Percentiles rank a stretch among this genome's conserved stretches.
phyloP scores from a whole-genome alignment of 64 coral and sea anemone species.

The Dendronephthya gigantea region DNA sequence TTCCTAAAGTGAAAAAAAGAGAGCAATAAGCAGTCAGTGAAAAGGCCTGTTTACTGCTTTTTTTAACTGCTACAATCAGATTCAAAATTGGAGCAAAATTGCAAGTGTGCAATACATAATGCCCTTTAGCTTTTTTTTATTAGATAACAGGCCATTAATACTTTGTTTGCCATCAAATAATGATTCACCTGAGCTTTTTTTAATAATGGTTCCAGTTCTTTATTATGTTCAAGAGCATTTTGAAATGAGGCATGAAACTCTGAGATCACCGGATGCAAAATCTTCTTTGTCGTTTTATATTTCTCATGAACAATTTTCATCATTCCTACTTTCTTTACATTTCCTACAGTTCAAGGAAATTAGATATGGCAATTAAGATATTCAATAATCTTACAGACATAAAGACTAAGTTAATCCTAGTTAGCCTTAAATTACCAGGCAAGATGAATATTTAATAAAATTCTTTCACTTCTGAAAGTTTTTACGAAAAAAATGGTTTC shows the following conservation, averaged over 20 bases:
- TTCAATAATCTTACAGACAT: too few species aligned
- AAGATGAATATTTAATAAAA: too few species aligned
- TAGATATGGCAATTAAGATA: too few species aligned
- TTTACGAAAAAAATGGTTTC: neutral
- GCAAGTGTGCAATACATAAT: too few species aligned
- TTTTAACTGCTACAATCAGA: neutral
- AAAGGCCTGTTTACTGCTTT: neutral
- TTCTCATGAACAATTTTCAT: conserved; percentile 98
- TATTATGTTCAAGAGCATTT: conserved; percentile 72
- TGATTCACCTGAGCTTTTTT: conserved; percentile 77
- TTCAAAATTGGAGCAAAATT: too few species aligned
- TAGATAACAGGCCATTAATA: too few species aligned
- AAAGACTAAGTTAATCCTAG: too few species aligned
- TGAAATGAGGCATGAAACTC: conserved; percentile 81
- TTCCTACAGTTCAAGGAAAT: conserved; percentile 36
- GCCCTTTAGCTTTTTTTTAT: too few species aligned
- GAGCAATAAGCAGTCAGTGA: neutral
- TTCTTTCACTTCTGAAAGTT: too few species aligned
- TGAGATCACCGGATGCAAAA: conserved; percentile 57
- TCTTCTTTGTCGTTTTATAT: conserved; percentile 72
- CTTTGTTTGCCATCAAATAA: too few species aligned
- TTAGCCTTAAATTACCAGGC: too few species aligned
- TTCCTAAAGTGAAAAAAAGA: conserved; percentile 41
- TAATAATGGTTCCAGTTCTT: conserved; percentile 59
- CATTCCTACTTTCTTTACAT: conserved; percentile 63